Conservation (phyloP, 2,888 invertebrate genomes). For the Seira ritae region DNA sequence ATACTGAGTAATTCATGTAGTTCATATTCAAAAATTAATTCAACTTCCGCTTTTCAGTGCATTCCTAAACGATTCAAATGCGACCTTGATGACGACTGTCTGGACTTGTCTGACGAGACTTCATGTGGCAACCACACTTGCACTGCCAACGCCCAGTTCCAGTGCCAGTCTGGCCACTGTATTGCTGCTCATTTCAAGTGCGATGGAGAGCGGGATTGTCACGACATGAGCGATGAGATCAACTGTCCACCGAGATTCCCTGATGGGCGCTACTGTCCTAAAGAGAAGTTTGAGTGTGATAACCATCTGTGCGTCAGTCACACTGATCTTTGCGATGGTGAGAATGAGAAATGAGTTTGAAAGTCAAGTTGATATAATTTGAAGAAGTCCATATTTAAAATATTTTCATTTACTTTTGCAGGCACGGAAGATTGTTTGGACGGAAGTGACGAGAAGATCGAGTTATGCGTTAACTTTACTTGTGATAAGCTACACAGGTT, state of each 20-base stretch:
- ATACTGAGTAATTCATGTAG: too few relatives aligned
- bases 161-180: constrained; percentile 94
- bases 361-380: too few relatives aligned
- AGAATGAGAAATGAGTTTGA: too few relatives aligned
- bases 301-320: constrained; percentile 94
- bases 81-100: constrained; percentile 97
- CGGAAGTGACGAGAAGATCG: constrained; percentile 78
- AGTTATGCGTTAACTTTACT: constrained; percentile 81
- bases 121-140: constrained; percentile 81
- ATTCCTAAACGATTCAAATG: constrained; percentile 95
- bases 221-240: constrained; percentile 74
- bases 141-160: constrained; percentile 86
- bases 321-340: constrained; percentile 93
- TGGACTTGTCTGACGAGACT: constrained; percentile 93
- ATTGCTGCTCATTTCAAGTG: constrained; percentile 88
- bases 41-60: constrained; percentile 82
- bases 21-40: too few relatives aligned
- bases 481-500: constrained; percentile 89
- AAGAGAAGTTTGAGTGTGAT: constrained; percentile 92
- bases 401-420: neutral
- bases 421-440: constrained; percentile 80
- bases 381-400: neutral
- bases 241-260: constrained; percentile 93
- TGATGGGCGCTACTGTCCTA: constrained; percentile 91
- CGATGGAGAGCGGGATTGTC: constrained; percentile 70